These are phyloP conservation scores for Zosterops hypoxanthus DNA, from an alignment of 2,113 vertebrate species.

Conservation along the genomic window DNA sequence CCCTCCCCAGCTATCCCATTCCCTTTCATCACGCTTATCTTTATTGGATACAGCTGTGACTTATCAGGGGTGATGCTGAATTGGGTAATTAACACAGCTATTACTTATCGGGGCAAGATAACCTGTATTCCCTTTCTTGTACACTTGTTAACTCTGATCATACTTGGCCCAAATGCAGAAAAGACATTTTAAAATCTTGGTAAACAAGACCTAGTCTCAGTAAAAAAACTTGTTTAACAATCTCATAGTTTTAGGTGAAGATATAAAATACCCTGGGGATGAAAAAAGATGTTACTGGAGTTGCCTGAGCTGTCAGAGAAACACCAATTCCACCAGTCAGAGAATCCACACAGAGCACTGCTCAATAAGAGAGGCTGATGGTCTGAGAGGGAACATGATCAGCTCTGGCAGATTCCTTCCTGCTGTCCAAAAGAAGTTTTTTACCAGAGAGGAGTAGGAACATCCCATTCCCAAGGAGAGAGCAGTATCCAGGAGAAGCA, in stretches of 20 bases:
- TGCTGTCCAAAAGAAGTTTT: not conserved
- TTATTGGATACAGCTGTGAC: not conserved
- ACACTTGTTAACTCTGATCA: not conserved
- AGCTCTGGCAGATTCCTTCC: not conserved
- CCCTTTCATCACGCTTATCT: not conserved
- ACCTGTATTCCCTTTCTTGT: not conserved
- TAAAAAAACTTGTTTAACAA: not conserved
- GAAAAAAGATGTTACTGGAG: not conserved
- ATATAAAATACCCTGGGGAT: not conserved
- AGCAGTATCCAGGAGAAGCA: not conserved
- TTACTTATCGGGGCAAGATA: not conserved
- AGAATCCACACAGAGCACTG: not conserved
- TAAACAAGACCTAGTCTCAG: not conserved
- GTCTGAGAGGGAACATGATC: not conserved
- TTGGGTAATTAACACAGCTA: not conserved
- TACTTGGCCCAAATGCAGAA: not conserved
- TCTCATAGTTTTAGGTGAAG: not conserved
- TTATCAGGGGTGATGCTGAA: not conserved
- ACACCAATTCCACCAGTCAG: not conserved
- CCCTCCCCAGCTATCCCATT: not conserved
- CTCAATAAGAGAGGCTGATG: not conserved
- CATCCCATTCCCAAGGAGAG: not conserved
- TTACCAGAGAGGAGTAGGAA: not conserved
- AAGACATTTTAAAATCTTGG: not conserved
- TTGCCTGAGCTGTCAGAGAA: not conserved